Evolutionary conservation across 2,113 vertebrate genomes (phyloP).

Genomic region (Grammomys surdaster): DNA sequence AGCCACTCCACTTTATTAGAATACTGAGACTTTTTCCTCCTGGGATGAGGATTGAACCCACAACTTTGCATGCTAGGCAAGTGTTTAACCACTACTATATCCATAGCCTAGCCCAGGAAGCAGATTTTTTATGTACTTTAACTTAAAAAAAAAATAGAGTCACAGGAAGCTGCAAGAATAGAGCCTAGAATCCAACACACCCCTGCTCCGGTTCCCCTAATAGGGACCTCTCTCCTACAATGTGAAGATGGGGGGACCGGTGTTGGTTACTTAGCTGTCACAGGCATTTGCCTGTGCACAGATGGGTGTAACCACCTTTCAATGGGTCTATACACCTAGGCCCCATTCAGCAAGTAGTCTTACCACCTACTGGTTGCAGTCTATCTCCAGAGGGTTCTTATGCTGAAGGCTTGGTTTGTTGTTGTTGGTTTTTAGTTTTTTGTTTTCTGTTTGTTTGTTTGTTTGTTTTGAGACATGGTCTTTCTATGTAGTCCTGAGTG

Average conservation of each 20-base stretch:
- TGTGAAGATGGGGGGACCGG: too few relatives aligned
- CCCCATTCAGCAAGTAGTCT: not conserved
- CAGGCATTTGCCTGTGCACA: too few relatives aligned
- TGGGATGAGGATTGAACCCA: not conserved
- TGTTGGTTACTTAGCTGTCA: not conserved
- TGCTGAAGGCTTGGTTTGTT: not conserved
- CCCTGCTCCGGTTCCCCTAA: not conserved
- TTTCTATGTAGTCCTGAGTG: not conserved
- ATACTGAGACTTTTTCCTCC: not conserved
- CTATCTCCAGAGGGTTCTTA: not conserved
- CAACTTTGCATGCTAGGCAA: not conserved
- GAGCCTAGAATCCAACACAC: not conserved
- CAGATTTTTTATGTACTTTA: not conserved
- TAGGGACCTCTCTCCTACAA: not conserved
- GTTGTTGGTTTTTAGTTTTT: not conserved
- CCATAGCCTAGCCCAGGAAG: not conserved
- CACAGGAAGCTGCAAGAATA: not conserved
- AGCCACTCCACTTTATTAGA: not conserved
- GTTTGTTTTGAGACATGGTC: not conserved
- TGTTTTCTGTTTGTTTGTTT: not conserved
- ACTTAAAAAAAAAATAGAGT: not conserved
- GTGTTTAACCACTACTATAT: rapidly evolving
- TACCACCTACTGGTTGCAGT: too few relatives aligned
- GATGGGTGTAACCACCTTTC: not conserved
- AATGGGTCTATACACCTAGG: not conserved